Percentiles rank a stretch among this genome's conserved stretches.
Conservation (phyloP, 2,888 invertebrate genomes). For the Agonopterix arenella region DNA sequence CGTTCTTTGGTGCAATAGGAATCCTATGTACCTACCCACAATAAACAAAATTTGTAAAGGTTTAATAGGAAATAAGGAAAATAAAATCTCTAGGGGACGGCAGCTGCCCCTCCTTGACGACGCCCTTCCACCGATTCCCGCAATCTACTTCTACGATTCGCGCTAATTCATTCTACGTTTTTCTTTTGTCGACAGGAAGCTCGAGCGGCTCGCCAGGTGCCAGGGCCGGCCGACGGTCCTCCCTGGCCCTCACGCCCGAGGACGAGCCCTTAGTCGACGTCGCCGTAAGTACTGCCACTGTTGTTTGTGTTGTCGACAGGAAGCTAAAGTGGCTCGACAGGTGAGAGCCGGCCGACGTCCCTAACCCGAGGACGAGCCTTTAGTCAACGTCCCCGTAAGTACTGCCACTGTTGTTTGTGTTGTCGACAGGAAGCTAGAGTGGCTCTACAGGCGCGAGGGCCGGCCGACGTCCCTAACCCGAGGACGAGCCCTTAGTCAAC, state of each 20-base stretch:
- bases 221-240: constrained; percentile 81
- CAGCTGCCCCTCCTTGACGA: too few relatives aligned
- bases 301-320: constrained; percentile 46
- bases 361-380: constrained; percentile 82
- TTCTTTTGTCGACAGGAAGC: constrained; percentile 53
- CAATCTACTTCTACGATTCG: too few relatives aligned
- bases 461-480: constrained; percentile 83
- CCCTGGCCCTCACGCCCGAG: constrained; percentile 81
- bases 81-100: too few relatives aligned
- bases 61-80: too few relatives aligned
- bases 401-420: constrained; percentile 23
- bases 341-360: constrained; percentile 81
- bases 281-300: constrained; percentile 75
- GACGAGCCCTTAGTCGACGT: constrained; percentile 74
- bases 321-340: constrained; percentile 77
- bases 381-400: constrained; percentile 82
- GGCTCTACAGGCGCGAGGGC: constrained; percentile 80
- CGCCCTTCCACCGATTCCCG: too few relatives aligned
- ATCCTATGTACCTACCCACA: too few relatives aligned
- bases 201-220: constrained; percentile 79
- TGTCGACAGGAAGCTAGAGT: constrained; percentile 68
- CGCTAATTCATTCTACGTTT: too few relatives aligned
- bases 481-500: constrained; percentile 82
- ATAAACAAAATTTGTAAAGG: too few relatives aligned
- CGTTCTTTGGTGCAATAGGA: too few relatives aligned